Percentiles rank a stretch among this genome's conserved stretches.
phyloP scores from a whole-genome alignment of 2,888 invertebrate genomes.

The Leptinotarsa rubiginosa region DNA sequence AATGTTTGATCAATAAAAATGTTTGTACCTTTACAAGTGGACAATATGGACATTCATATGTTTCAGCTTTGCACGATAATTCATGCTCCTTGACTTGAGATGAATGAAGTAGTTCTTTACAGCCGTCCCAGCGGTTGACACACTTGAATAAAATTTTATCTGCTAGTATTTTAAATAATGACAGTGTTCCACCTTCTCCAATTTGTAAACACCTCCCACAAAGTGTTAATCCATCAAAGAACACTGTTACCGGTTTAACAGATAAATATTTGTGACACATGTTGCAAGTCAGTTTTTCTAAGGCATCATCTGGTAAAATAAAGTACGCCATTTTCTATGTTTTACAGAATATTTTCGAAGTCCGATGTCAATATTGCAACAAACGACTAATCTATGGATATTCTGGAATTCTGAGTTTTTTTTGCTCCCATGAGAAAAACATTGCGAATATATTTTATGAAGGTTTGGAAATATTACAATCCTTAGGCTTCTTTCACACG shows the following conservation, averaged over 20 bases:
- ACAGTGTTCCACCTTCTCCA: not conserved
- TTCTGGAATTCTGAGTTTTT: too few relatives aligned
- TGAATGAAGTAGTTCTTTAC: not conserved
- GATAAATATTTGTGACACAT: conserved; percentile 3
- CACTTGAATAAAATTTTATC: not conserved
- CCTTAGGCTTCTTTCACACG: too few relatives aligned
- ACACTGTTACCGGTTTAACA: not conserved
- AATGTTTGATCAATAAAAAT: conserved; percentile 6
- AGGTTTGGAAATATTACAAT: too few relatives aligned
- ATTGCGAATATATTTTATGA: too few relatives aligned
- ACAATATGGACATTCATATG: not conserved
- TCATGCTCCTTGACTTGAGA: conserved; percentile 2
- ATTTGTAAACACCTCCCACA: not conserved
- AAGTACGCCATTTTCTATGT: not conserved
- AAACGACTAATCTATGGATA: too few relatives aligned
- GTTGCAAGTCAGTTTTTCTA: conserved; percentile 1
- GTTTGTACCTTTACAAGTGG: not conserved
- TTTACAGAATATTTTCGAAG: too few relatives aligned
- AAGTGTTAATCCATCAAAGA: not conserved
- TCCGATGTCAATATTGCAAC: too few relatives aligned
- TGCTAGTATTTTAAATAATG: not conserved
- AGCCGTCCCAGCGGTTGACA: not conserved
- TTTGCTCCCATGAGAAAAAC: too few relatives aligned
- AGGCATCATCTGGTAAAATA: not conserved
- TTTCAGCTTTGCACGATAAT: not conserved